Evolutionary conservation across 2,888 invertebrate genomes (phyloP).

Genomic region (Gymnosoma rotundatum): DNA sequence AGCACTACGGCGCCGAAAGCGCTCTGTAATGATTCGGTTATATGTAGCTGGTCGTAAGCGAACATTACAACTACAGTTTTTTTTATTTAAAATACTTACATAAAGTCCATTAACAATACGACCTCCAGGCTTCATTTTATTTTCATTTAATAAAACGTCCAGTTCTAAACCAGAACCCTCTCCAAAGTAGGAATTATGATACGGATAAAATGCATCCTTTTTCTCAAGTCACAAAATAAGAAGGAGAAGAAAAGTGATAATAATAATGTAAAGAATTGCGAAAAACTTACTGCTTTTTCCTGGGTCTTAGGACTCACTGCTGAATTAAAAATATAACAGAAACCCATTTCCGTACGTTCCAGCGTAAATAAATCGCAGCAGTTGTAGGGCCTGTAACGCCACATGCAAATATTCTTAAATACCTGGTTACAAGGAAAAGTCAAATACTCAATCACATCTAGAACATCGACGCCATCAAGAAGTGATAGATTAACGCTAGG

Average conservation of each 20-base stretch:
- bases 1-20: too few species aligned
- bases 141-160: conserved; percentile 71
- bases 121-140: conserved; percentile 65
- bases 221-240: conserved; percentile 65
- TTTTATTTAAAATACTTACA: conserved; percentile 61
- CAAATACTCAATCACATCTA: conserved; percentile 73
- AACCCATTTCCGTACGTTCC: conserved; percentile 82
- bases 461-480: conserved; percentile 76
- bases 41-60: too few species aligned
- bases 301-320: conserved; percentile 72
- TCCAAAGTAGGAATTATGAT: conserved; percentile 76
- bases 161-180: conserved; percentile 78
- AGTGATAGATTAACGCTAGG: conserved; percentile 66
- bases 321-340: conserved; percentile 83
- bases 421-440: conserved; percentile 79
- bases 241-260: background rate
- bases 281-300: conserved; percentile 71
- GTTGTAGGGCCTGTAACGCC: conserved; percentile 80
- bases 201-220: conserved; percentile 76
- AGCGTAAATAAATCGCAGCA: conserved; percentile 83
- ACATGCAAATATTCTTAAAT: conserved; percentile 80
- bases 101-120: conserved; percentile 73
- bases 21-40: too few species aligned
- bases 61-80: too few species aligned
- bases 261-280: background rate